Evolutionary conservation across 2,888 invertebrate species (phyloP).

Genomic region (Zaprionus bogoriensis): DNA sequence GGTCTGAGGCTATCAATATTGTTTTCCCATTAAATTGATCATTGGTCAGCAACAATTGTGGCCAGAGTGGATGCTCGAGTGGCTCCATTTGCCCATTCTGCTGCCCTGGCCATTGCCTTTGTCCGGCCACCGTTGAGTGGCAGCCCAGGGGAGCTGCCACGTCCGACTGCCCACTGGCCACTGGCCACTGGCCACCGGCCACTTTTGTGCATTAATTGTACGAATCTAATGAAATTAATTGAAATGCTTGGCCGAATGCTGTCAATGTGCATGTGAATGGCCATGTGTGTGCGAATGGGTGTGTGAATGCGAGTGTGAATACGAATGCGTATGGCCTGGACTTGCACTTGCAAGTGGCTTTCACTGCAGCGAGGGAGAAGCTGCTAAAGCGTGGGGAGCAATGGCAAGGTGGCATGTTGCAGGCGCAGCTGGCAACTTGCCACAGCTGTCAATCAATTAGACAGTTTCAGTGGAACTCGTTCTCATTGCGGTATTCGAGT

Average conservation of each 20-base stretch:
- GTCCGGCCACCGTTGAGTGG: conserved; percentile 49
- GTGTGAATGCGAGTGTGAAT: background rate
- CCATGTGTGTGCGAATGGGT: background rate
- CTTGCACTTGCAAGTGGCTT: too few relatives aligned
- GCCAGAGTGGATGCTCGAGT: conserved; percentile 26
- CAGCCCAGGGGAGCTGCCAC: conserved; percentile 45
- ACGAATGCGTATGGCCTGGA: background rate
- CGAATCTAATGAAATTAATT: conserved; percentile 65
- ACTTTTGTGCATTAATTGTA: conserved; percentile 54
- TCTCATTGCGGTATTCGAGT: background rate
- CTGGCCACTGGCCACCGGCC: conserved; percentile 48
- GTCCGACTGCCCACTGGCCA: conserved; percentile 41
- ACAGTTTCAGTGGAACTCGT: background rate
- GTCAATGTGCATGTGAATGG: conserved; percentile 3
- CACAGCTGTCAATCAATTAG: conserved; percentile 41
- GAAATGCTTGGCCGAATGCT: conserved; percentile 52
- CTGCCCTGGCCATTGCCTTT: conserved; percentile 8
- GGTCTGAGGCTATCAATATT: conserved; percentile 78
- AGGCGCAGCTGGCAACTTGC: background rate
- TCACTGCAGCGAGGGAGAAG: too few relatives aligned
- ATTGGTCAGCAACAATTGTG: conserved; percentile 79
- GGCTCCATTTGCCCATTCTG: background rate
- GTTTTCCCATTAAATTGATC: conserved; percentile 83
- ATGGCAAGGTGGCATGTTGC: conserved; percentile 20
- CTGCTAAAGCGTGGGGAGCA: too few relatives aligned